Evolutionary conservation across 30 jellyfish, hydroid and myxozoan genomes (phyloP), one percentile per base, ranked within the genome.

Genomic region (Morbakka virulenta): DNA sequence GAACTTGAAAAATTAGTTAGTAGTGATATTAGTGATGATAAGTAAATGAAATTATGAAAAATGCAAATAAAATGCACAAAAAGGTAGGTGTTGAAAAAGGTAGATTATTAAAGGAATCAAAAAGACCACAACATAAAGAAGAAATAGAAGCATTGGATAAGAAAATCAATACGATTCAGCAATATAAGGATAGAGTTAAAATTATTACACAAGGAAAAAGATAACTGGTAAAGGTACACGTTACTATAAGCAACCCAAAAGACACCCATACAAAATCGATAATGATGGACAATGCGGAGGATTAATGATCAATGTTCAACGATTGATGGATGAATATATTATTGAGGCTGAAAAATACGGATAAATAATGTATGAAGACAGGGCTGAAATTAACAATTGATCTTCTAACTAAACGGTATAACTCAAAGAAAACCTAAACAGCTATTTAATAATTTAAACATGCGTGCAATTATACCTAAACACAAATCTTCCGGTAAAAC

Each of bases 351-450:
- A 67, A 17, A 67, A 33, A 31, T 62, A 64, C 26, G 79, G 79
- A 31, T 64, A 28, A 33, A 31, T 72, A 28, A 62, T 72, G 13
- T 72, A 72, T 72, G 74, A 72, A 28, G 52, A 72, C 30, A 1
- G 12, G 32, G 74, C 73, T 72, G 84, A 41, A 72, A 48, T 41
- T 62, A 2, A 57, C 52, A 20, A 62, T 49, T 1, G 84, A 72
- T 29, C 52, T 72, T 28, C 32, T 72, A 47, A 72, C 84, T 0
- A 72, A 72, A 72, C 84, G 74, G 74, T 72, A 49, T 50, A 72
- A 72, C 52, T 73, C 84, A 2, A 47, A 72, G 52, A 50, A 30
- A 70, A 50, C 71, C 82, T 33, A 70, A 36, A 41, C 82, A 35
- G 50, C 47, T 70, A 70, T 70, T 70, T 50, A 35, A 70, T 48